Percentiles rank a stretch among this genome's conserved stretches.
Conservation (phyloP, 1,140 invertebrate genomes). For the Mizuhopecten yessoensis region DNA sequence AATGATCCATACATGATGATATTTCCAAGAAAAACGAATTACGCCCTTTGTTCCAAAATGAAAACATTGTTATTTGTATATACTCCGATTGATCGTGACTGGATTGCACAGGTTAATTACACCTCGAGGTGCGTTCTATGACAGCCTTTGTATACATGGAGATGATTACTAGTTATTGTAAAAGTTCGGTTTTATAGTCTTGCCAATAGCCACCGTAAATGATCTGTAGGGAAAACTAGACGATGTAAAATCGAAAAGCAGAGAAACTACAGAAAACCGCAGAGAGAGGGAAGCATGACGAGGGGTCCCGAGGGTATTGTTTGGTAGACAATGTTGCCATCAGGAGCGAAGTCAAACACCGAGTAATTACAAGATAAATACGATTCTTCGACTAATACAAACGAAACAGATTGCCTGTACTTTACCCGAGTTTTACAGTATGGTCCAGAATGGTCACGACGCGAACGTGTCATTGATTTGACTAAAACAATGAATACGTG, state of each 20-base stretch:
- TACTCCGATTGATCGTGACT: background rate
- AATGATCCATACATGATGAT: background rate
- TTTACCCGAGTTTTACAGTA: background rate
- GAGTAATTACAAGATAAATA: background rate
- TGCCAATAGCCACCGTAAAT: background rate
- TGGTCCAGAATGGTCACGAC: background rate
- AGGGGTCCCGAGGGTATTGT: background rate
- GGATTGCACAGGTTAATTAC: background rate
- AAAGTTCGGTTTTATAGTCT: background rate
- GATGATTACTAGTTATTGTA: slow-evolving; percentile 4
- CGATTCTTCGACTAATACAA: background rate
- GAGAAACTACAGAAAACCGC: slow-evolving; percentile 7
- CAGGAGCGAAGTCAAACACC: background rate
- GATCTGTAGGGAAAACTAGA: background rate
- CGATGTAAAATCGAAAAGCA: slow-evolving; percentile 29
- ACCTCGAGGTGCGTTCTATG: background rate
- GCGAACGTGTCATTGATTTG: background rate
- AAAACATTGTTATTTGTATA: background rate
- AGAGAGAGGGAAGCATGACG: background rate
- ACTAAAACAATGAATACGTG: too few relatives aligned
- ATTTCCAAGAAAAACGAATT: background rate
- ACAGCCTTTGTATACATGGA: background rate
- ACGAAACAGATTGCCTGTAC: background rate
- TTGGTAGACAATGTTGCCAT: background rate
- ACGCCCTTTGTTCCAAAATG: background rate